Percentiles rank a stretch among this genome's conserved stretches.
Conservation (phyloP, 2,113 vertebrate species). For the Corythoichthys intestinalis region DNA sequence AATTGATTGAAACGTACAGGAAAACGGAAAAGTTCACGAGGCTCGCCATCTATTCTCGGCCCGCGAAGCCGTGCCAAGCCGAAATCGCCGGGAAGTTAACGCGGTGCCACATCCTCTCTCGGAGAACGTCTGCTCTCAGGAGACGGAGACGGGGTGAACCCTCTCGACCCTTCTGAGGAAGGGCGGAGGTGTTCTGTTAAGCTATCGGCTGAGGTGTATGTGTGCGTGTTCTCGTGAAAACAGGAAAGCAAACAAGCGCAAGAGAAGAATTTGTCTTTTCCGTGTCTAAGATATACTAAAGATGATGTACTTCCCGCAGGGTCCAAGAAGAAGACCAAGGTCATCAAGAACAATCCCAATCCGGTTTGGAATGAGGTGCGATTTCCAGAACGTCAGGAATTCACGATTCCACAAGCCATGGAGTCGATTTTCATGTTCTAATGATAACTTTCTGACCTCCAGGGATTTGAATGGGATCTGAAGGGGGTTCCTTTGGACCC, state of each 20-base stretch:
- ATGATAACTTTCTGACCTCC: slow-evolving; percentile 1
- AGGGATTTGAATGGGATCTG: slow-evolving; percentile 97
- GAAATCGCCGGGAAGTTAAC: slow-evolving; percentile 44
- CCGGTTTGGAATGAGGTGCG: slow-evolving; percentile 97
- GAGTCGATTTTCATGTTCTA: not conserved
- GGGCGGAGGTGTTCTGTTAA: slow-evolving; percentile 54
- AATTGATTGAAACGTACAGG: not conserved
- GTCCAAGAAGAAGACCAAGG: slow-evolving; percentile 92
- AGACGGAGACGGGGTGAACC: slow-evolving; percentile 12
- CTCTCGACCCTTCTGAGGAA: slow-evolving; percentile 32
- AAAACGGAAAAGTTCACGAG: not conserved
- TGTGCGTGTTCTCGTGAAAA: slow-evolving; percentile 15
- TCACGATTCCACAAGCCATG: not conserved
- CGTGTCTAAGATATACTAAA: not conserved
- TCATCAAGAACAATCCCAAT: slow-evolving; percentile 92
- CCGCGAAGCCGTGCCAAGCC: slow-evolving; percentile 44
- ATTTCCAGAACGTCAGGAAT: not conserved
- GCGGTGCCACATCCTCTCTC: slow-evolving; percentile 48
- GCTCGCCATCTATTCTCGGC: slow-evolving; percentile 48
- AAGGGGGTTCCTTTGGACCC: slow-evolving; percentile 87
- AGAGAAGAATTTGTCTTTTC: not conserved
- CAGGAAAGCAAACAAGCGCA: slow-evolving; percentile 9
- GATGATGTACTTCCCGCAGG: slow-evolving; percentile 64
- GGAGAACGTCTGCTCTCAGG: slow-evolving; percentile 20
- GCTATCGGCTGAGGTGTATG: slow-evolving; percentile 32